Evolutionary conservation across 2,113 vertebrate species (phyloP).

Genomic region (Mustela lutreola): DNA sequence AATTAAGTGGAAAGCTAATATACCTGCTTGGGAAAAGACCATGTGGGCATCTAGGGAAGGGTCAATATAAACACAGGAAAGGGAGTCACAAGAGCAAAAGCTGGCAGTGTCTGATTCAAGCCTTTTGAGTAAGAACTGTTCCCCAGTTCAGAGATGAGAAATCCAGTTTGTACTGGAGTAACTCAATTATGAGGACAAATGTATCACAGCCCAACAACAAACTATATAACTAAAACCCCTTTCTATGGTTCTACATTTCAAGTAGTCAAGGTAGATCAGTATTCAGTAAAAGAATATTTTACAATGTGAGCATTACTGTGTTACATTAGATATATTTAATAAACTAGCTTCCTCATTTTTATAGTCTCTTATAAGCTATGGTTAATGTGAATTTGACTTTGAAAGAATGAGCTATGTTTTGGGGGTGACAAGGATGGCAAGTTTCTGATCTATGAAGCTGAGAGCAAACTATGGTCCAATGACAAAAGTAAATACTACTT

Average conservation of each 20-base stretch:
- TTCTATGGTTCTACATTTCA: background rate
- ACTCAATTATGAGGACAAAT: background rate
- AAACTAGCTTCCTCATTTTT: conserved; percentile 10
- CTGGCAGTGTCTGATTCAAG: background rate
- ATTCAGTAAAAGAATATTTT: background rate
- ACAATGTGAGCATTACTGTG: background rate
- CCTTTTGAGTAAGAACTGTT: background rate
- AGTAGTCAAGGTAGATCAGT: background rate
- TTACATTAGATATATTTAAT: background rate
- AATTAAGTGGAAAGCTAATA: conserved; percentile 30
- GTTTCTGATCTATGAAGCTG: background rate
- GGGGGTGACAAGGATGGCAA: background rate
- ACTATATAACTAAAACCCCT: background rate
- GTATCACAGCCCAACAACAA: background rate
- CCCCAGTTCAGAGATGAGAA: background rate
- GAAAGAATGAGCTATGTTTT: background rate
- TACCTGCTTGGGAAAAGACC: background rate
- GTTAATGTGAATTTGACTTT: conserved; percentile 12
- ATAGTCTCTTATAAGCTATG: background rate
- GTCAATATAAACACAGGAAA: conserved; percentile 1
- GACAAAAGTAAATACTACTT: background rate
- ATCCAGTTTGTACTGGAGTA: background rate
- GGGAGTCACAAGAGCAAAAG: conserved; percentile 25
- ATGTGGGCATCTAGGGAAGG: background rate
- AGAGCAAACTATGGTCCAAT: background rate